These are phyloP conservation scores for Papilio protenor DNA, from an alignment of 2,888 invertebrate genomes.

Conservation along the genomic window DNA sequence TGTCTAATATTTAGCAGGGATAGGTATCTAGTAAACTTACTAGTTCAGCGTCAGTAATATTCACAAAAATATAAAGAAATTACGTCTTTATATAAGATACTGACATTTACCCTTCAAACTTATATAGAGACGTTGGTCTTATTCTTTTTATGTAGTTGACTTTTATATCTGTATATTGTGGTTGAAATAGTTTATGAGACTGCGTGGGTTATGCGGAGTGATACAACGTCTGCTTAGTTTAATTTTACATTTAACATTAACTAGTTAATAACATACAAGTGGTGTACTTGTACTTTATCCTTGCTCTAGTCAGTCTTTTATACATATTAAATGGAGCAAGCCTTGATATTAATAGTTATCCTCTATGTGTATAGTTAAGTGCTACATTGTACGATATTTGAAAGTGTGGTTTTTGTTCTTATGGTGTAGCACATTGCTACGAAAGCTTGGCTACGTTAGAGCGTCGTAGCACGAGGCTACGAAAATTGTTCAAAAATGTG, in stretches of 20 bases:
- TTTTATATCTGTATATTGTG: neutral
- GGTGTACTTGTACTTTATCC: conserved; percentile 13
- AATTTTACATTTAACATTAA: conserved; percentile 7
- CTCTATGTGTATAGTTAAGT: neutral
- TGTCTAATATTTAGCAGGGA: neutral
- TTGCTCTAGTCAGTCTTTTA: conserved; percentile 12
- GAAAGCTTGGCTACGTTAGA: neutral
- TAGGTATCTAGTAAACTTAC: neutral
- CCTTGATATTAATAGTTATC: neutral
- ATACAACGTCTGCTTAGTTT: conserved; percentile 6
- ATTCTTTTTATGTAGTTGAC: conserved; percentile 14
- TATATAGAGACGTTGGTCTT: neutral
- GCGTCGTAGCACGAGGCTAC: neutral
- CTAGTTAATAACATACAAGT: conserved; percentile 5
- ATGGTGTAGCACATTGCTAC: neutral
- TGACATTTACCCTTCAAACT: conserved; percentile 1
- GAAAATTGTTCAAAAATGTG: neutral
- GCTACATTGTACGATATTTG: neutral
- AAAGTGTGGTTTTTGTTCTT: neutral
- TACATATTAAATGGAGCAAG: conserved; percentile 10
- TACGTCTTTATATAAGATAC: conserved; percentile 4
- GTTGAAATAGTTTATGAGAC: conserved; percentile 22
- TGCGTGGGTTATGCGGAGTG: conserved; percentile 9
- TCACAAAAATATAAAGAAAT: neutral
- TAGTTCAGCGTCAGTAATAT: neutral